phyloP scores from a whole-genome alignment of 2,797 vertebrate genomes.

The Propithecus deckenii region DNA sequence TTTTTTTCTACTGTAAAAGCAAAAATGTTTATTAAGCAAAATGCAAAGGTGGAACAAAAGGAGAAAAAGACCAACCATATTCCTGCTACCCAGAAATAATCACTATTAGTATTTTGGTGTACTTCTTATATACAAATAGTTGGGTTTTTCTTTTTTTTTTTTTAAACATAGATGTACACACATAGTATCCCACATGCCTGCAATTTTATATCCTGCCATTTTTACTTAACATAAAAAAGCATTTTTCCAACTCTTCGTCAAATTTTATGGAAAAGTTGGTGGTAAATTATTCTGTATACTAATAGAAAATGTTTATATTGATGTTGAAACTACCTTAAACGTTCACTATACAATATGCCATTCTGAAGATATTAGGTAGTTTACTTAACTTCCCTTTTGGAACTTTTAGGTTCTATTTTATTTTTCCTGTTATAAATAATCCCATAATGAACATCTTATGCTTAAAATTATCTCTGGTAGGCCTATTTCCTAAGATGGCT shows the following conservation, averaged over 20 bases:
- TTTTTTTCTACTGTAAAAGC: constrained; percentile 4
- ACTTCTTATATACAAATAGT: neutral
- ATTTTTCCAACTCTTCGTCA: neutral
- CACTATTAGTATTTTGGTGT: neutral
- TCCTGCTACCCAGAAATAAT: neutral
- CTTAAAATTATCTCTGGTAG: neutral
- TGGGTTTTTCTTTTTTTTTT: neutral
- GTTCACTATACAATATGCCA: neutral
- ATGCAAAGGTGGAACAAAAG: constrained; percentile 2
- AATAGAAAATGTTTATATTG: neutral
- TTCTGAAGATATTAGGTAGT: constrained; percentile 22
- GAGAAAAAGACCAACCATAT: constrained; percentile 11
- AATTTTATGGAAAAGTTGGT: neutral
- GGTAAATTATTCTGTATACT: neutral
- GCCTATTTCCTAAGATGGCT: neutral
- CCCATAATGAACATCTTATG: neutral
- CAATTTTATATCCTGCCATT: neutral
- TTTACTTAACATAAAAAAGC: neutral
- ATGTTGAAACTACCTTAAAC: constrained; percentile 15
- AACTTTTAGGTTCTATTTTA: neutral
- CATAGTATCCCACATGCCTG: neutral
- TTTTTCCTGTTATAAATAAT: constrained; percentile 42
- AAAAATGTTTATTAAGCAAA: neutral
- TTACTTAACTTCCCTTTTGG: neutral
- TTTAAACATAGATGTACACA: neutral